Evolutionary conservation across 2,888 invertebrate species (phyloP), one percentile per base, ranked within the genome.

Genomic region (Lordiphosa fenestrarum): DNA sequence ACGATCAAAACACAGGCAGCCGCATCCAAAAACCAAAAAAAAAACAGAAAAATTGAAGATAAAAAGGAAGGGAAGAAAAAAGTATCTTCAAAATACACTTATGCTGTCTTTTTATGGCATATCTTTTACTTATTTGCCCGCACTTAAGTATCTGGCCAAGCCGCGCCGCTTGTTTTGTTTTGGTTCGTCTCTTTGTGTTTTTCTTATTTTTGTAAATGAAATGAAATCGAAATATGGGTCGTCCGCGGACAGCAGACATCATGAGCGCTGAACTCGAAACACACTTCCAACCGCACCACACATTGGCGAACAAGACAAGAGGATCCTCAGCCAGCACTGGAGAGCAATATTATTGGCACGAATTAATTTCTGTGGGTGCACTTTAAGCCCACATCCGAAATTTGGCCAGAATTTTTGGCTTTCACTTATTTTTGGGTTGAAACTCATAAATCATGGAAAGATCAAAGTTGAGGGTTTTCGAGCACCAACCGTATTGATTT

Each of bases 41-140:
- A 12, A 12, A 12, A n/a, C n/a, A n/a, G n/a, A n/a, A 38, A 25
- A 30, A 54, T 39, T 38, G 12, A 38, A 33, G 38, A n/a, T 15
- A 39, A 63, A 49, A 54, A 39, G 46, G 44, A 60, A 37, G 53
- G 61, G 47, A 48, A 40, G 51, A 59, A 51, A 52, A 73, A 73
- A 67, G 71, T 75, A 75, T 80, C 80, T 81, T 76, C 52, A 64
- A 78, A 76, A 81, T 73, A 78, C 81, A 81, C 78, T 72, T 71
- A 69, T 74, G 77, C 83, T 71, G 75, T 67, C 70, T 68, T 73
- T 74, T 73, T 77, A 70, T 69, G 71, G 71, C 69, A 76, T 72
- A 66, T 78, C 73, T 84, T 68, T 84, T 70, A 66, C 74, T 83
- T 80, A 68, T 83, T 81, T 65, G 71, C 67, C 69, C 75, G 75